Evolutionary conservation across 2,113 vertebrate genomes (phyloP), one percentile per base, ranked within the genome.

Genomic region (Himantopus leucocephalus): DNA sequence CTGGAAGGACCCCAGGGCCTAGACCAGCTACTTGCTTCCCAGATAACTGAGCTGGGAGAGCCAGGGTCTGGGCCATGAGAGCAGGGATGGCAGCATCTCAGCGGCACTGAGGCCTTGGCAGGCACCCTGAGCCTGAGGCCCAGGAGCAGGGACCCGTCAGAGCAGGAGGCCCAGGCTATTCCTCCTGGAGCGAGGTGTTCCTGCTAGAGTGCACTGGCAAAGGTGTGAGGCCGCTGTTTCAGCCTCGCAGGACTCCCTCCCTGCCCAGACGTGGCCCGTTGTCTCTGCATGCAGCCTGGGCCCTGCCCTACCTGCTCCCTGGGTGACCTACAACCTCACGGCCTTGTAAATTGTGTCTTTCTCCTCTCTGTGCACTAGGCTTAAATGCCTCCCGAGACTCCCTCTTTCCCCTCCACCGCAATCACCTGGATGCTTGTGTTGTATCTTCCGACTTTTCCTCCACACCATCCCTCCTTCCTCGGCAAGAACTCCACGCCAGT

Each of bases 331-430:
- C 90, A 48, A 90, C 92, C 93, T 97, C 96, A 96, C 8, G 70
- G 95, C 93, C 95, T 96, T 97, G 94, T 97, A 22, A 94, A 98
- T 96, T 98, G 97, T 97, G 75, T 96, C 98, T 96, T 96, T 98
- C 93, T 98, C 97, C 97, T 97, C 95, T 97, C 95, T 97, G 96
- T 97, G 98, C 97, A 98, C 98, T 98, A 99, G 99, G 99, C 99
- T 98, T 99, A 99, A 99, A 98, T 99, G 98, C 97, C 97, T 98
- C 83, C 96, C 76, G 92, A 97, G 97, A 97, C 85, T 97, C 94
- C 97, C 96, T 96, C 92, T 96, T 94, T 95, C 95, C 96, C 96
- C 88, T 97, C 88, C 97, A 97, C 96, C 24, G 91, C 96, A 96
- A 83, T 97, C 97, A 96, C 98, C 98, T 95, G 98, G 98, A 98